Conservation (phyloP, 1,140 invertebrate species). For the Hyphantria cunea region DNA sequence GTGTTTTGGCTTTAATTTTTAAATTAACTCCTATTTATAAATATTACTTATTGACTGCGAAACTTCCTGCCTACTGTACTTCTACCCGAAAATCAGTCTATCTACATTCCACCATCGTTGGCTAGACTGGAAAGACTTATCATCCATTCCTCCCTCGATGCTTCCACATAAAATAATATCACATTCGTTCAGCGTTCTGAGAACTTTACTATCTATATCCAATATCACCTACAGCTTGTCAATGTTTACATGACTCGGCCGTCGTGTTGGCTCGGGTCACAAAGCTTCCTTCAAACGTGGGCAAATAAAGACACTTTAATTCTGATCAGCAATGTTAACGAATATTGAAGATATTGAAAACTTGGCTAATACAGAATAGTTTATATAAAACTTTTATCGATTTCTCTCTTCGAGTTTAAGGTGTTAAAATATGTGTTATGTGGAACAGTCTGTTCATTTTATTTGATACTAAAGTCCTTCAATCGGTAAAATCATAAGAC, state of each 20-base stretch:
- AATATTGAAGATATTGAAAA: background rate
- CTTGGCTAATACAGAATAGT: too few species aligned
- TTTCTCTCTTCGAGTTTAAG: background rate
- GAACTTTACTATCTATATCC: slow-evolving; percentile 40
- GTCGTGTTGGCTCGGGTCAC: slow-evolving; percentile 9
- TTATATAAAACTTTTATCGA: background rate
- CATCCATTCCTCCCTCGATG: slow-evolving; percentile 29
- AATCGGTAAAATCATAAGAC: slow-evolving; percentile 32
- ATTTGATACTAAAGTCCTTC: slow-evolving; percentile 21
- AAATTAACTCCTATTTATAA: slow-evolving; percentile 70
- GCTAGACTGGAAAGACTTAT: slow-evolving; percentile 55
- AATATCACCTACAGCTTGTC: slow-evolving; percentile 34
- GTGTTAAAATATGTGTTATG: slow-evolving; percentile 18
- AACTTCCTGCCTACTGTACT: slow-evolving; percentile 71
- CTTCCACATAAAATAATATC: slow-evolving; percentile 75
- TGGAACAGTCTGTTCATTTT: slow-evolving; percentile 7
- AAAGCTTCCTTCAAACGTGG: slow-evolving; percentile 4
- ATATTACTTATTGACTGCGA: slow-evolving; percentile 72
- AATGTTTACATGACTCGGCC: slow-evolving; percentile 15
- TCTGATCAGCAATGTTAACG: slow-evolving; percentile 3
- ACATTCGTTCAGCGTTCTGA: slow-evolving; percentile 60
- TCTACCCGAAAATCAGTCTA: slow-evolving; percentile 79
- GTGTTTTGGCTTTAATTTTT: slow-evolving; percentile 71
- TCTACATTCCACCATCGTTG: slow-evolving; percentile 68
- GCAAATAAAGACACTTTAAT: slow-evolving; percentile 10